Evolutionary conservation across 2,113 vertebrate species (phyloP).

Genomic region (Meriones unguiculatus): DNA sequence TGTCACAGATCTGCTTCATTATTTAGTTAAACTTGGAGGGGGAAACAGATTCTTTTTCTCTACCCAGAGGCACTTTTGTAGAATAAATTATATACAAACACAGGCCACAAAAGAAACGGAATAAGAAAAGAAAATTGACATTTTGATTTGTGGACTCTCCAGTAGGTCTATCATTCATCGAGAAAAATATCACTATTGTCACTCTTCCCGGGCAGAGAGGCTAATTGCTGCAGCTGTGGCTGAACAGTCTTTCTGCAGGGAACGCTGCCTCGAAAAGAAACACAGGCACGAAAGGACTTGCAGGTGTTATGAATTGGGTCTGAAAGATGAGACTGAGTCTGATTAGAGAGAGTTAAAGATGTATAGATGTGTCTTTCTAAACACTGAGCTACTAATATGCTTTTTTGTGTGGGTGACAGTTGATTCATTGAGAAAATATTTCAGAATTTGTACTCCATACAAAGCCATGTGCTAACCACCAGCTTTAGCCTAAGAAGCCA

Average conservation of each 20-base stretch:
- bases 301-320: constrained; percentile 79
- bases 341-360: constrained; percentile 54
- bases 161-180: constrained; percentile 83
- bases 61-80: constrained; percentile 72
- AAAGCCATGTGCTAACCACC: constrained; percentile 22
- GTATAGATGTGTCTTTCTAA: constrained; percentile 54
- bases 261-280: constrained; percentile 71
- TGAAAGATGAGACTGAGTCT: constrained; percentile 74
- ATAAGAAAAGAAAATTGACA: constrained; percentile 81
- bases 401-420: constrained; percentile 18
- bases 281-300: constrained; percentile 70
- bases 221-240: constrained; percentile 86
- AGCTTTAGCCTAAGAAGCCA: constrained; percentile 4
- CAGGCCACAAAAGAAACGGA: constrained; percentile 73
- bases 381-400: constrained; percentile 51
- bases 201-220: constrained; percentile 78
- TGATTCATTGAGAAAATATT: constrained; percentile 68
- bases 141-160: constrained; percentile 81
- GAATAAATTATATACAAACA: constrained; percentile 80
- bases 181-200: constrained; percentile 80
- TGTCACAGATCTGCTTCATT: constrained; percentile 77
- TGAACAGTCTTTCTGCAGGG: constrained; percentile 82
- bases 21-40: constrained; percentile 74
- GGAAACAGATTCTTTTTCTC: constrained; percentile 46
- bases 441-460: constrained; percentile 44